Conservation (phyloP, 2,113 vertebrate species). For the Canis aureus region DNA sequence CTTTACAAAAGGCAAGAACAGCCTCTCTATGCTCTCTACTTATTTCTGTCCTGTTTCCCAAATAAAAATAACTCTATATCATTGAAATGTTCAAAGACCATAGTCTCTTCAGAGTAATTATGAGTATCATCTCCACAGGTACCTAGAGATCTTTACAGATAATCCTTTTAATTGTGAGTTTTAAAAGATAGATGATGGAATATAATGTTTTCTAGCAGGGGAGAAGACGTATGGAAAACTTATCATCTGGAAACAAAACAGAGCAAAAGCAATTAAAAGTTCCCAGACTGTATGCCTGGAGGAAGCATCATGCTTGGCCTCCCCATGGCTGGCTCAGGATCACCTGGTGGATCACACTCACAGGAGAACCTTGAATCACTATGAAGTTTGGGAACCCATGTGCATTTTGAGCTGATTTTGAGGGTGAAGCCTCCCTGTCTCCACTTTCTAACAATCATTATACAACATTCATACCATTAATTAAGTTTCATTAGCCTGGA, state of each 20-base stretch:
- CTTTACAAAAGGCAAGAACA: background rate
- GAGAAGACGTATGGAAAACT: background rate
- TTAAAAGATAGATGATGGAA: background rate
- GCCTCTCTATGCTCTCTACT: background rate
- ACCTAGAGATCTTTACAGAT: background rate
- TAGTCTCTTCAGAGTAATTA: background rate
- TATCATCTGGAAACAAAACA: background rate
- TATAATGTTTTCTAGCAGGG: background rate
- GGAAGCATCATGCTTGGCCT: background rate
- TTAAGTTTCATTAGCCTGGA: background rate
- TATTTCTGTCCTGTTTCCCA: background rate
- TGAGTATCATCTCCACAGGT: background rate
- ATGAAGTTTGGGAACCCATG: background rate
- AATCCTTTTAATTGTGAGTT: background rate
- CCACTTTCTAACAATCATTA: background rate
- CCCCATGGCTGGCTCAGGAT: background rate
- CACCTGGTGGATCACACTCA: background rate
- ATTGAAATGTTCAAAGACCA: background rate
- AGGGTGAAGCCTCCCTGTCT: background rate
- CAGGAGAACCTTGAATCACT: background rate
- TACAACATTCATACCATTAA: background rate
- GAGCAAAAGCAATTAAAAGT: background rate
- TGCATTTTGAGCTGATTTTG: background rate
- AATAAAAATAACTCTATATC: background rate
- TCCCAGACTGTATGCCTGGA: background rate